Evolutionary conservation across 2,797 vertebrate genomes (phyloP), one percentile per base, ranked within the genome.

Genomic region (Lindbergichthys nudifrons): DNA sequence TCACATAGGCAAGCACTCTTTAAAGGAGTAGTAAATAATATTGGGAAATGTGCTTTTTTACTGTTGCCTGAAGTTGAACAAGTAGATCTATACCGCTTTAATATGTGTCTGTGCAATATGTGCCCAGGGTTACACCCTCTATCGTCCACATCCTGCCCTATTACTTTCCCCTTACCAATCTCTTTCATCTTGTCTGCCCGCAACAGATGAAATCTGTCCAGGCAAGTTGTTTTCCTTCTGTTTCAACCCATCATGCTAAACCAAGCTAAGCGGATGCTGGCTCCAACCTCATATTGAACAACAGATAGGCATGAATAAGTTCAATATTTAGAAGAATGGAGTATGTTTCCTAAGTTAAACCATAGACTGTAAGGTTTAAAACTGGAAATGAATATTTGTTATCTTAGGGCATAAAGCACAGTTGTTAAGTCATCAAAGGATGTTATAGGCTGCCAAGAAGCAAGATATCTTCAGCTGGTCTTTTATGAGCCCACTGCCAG

Each of bases 401-500:
- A 81, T 83, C 64, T 73, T 60, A n/a, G 79, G 82, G 61, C 70
- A 73, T 72, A 75, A 78, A 60, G 80, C 80, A 85, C 86, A 83
- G 81, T 82, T 82, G 68, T 91, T 71, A 87, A 90, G 77, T 82
- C 76, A 87, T 90, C 80, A 90, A 90, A 88, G 83, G 72, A 79
- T 67, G 42, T 53, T 77, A 78, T 73, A 83, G 65, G 73, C 80
- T 91, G 90, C 86, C 89, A 91, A 91, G 73, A 91, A 87, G 85
- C 79, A 83, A 77, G 84, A 74, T 78, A 85, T 88, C 80, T 83
- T 90, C 86, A 76, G 74, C 77, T 83, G 84, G 74, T 80, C 61
- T 85, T 92, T 94, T 92, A 93, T 87, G 86, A 90, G 88, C 68
- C 60, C 69, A 67, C 45, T 91, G 88, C 90, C 85, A 87, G 91